phyloP scores from a whole-genome alignment of 2,797 vertebrate species.

The Crotalus adamanteus region DNA sequence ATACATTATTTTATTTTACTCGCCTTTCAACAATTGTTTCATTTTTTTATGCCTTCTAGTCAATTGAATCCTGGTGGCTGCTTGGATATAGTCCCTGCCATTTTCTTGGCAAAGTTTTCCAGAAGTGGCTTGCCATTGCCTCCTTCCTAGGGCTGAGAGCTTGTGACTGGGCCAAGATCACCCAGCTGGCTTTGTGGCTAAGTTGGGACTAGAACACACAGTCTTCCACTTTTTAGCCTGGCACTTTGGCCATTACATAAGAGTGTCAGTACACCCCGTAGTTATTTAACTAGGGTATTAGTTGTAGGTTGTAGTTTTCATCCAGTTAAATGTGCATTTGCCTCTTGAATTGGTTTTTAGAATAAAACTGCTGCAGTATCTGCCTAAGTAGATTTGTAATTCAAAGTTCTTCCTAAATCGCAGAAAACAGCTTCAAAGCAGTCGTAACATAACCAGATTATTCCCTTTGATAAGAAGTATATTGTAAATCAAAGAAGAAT shows the following conservation, averaged over 20 bases:
- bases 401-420: accelerated
- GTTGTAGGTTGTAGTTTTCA: background rate
- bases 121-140: background rate
- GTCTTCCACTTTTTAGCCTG: background rate
- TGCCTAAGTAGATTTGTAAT: background rate
- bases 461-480: background rate
- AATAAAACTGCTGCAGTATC: background rate
- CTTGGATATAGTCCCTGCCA: background rate
- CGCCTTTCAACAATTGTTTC: background rate
- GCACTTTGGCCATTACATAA: background rate
- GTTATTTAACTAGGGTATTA: background rate
- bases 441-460: background rate
- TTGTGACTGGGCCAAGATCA: background rate
- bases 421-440: background rate
- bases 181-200: background rate
- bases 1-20: background rate
- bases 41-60: background rate
- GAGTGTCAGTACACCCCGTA: background rate
- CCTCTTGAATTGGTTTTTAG: too few species aligned
- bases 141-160: background rate
- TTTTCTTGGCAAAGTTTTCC: background rate
- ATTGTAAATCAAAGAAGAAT: background rate
- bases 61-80: background rate
- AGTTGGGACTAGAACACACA: background rate
- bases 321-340: background rate